Conservation (phyloP, 2,113 vertebrate genomes). For the Notarius lentiginosus region DNA sequence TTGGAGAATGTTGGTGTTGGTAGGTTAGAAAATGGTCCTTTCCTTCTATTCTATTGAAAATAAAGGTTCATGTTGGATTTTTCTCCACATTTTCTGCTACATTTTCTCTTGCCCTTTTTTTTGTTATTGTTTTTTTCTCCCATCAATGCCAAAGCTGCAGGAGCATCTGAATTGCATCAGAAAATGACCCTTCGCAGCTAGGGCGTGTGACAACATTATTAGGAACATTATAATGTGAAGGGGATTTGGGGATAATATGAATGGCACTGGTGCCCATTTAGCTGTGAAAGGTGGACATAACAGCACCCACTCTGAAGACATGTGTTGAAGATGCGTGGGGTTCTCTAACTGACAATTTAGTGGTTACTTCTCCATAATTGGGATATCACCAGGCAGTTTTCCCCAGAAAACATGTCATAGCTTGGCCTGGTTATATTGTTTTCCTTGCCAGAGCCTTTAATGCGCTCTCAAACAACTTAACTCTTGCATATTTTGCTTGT, state of each 20-base stretch:
- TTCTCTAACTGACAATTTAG: slow-evolving; percentile 49
- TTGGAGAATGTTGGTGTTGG: not conserved
- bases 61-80: slow-evolving; percentile 28
- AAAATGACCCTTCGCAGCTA: slow-evolving; percentile 51
- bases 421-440: slow-evolving; percentile 44
- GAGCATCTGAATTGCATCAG: slow-evolving; percentile 50
- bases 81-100: slow-evolving; percentile 22
- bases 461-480: slow-evolving; percentile 50
- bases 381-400: slow-evolving; percentile 52
- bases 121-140: not conserved
- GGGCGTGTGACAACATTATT: slow-evolving; percentile 52
- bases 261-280: slow-evolving; percentile 48
- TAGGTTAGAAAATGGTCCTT: not conserved
- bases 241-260: slow-evolving; percentile 40
- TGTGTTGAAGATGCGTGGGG: slow-evolving; percentile 47
- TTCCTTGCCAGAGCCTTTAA: slow-evolving; percentile 46
- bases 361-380: slow-evolving; percentile 53
- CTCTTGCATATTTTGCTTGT: slow-evolving; percentile 34
- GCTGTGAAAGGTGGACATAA: slow-evolving; percentile 42
- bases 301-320: slow-evolving; percentile 48
- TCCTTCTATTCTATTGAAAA: slow-evolving; percentile 7
- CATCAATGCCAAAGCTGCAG: slow-evolving; percentile 21
- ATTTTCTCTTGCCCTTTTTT: not conserved
- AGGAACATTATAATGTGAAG: slow-evolving; percentile 45
- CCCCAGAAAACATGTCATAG: slow-evolving; percentile 49